These are phyloP conservation scores for Corythaixoides concolor DNA, from an alignment of 2,113 vertebrate species.

Conservation along the genomic window DNA sequence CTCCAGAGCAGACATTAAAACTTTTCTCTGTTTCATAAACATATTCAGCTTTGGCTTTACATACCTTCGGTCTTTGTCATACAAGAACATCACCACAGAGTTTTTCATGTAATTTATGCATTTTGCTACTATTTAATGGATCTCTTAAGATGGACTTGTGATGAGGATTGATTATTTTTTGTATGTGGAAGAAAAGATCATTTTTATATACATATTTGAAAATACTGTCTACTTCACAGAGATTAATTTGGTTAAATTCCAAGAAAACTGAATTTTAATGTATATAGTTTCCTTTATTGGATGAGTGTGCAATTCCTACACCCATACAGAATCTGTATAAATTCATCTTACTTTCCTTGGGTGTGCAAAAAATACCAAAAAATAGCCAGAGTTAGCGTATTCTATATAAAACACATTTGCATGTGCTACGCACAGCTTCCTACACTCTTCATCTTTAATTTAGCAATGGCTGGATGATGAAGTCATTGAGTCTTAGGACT, in stretches of 20 bases:
- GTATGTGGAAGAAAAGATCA: not conserved
- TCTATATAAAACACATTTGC: slow-evolving; percentile 24
- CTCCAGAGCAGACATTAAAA: not conserved
- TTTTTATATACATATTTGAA: not conserved
- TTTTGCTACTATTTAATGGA: not conserved
- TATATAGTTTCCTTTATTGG: slow-evolving; percentile 16
- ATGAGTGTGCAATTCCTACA: not conserved
- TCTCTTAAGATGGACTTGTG: not conserved
- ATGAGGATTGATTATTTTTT: not conserved
- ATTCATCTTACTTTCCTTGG: not conserved
- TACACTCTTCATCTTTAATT: slow-evolving; percentile 37
- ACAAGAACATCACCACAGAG: not conserved
- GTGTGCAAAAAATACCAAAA: slow-evolving; percentile 37
- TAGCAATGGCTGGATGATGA: slow-evolving; percentile 46
- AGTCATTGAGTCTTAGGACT: slow-evolving; percentile 1
- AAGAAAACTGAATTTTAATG: slow-evolving; percentile 15
- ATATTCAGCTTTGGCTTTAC: not conserved
- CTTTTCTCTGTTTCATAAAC: not conserved
- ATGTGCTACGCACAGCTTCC: not conserved
- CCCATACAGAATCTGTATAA: slow-evolving; percentile 20
- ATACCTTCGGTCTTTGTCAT: not conserved
- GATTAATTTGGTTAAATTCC: not conserved
- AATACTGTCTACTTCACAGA: not conserved
- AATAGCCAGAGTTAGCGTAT: not conserved
- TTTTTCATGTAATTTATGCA: not conserved